phyloP scores from a whole-genome alignment of 2,797 vertebrate species.

The Notolabrus celidotus region DNA sequence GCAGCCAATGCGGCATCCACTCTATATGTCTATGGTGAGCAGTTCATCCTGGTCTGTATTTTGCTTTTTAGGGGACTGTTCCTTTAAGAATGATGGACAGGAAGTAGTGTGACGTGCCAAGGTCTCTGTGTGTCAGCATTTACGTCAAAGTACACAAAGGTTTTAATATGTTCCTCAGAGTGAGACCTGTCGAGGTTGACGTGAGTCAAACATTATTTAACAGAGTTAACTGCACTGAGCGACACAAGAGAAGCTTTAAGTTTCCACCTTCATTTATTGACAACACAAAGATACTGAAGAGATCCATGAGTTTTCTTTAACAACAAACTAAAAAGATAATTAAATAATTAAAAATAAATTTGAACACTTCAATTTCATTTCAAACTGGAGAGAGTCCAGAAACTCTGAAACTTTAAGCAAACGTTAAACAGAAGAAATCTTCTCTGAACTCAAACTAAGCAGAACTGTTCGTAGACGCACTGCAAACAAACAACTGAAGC shows the following conservation, averaged over 20 bases:
- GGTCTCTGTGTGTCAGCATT: conserved; percentile 32
- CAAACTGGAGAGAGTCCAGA: neutral
- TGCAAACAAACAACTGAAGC: no score
- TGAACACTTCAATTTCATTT: neutral
- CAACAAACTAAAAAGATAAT: neutral
- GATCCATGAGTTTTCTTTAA: neutral
- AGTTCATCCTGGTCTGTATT: neutral
- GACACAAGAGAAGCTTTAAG: neutral
- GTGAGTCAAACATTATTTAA: neutral
- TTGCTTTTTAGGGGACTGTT: neutral
- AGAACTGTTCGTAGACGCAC: no score
- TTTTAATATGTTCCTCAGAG: conserved; percentile 5
- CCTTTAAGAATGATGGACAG: conserved; percentile 9
- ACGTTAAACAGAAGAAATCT: no score
- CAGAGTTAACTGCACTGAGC: neutral
- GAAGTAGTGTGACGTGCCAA: neutral
- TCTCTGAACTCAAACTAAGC: conserved; percentile 1
- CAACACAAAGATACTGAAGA: neutral
- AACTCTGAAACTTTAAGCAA: neutral
- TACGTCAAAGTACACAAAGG: conserved; percentile 43
- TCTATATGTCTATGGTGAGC: no score
- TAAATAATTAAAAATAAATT: neutral
- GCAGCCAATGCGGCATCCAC: no score
- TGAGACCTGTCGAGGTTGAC: conserved; percentile 11
- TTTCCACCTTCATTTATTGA: neutral